Conservation (phyloP, 2,113 vertebrate species). For the Tiliqua scincoides region DNA sequence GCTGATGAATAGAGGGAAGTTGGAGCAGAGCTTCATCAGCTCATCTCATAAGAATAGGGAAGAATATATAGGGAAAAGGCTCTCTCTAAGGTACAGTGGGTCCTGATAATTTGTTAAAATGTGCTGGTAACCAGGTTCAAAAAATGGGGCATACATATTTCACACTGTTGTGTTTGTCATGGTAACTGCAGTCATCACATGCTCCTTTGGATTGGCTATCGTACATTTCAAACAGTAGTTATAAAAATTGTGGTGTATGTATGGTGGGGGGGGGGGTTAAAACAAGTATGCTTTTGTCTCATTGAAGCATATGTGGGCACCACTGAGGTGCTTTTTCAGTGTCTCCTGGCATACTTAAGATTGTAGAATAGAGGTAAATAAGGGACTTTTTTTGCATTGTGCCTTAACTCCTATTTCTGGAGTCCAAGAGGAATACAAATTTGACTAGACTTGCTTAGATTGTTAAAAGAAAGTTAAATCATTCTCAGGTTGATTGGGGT, state of each 20-base stretch:
- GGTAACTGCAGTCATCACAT: background rate
- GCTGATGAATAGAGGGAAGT: background rate
- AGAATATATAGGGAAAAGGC: background rate
- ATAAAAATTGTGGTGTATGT: too few relatives aligned
- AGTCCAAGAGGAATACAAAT: background rate
- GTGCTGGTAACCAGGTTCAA: background rate
- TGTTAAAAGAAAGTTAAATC: too few relatives aligned
- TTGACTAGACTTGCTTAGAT: background rate
- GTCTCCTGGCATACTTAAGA: background rate
- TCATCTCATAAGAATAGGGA: background rate
- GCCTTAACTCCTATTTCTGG: background rate
- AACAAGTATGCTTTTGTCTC: too few relatives aligned
- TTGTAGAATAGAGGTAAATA: background rate
- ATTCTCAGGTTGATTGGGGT: background rate
- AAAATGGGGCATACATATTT: background rate
- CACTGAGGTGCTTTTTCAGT: background rate
- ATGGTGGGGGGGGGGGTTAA: too few relatives aligned
- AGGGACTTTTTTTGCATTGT: background rate
- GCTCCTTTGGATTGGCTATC: background rate
- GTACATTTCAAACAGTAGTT: too few relatives aligned
- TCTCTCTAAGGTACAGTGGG: background rate
- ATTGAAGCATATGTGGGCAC: too few relatives aligned
- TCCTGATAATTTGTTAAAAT: background rate
- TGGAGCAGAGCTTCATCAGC: too few relatives aligned
- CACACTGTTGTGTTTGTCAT: background rate